Base-by-base conservation (phyloP, 1,140 invertebrate genomes). In the Zaprionus ghesquierei region DNA sequence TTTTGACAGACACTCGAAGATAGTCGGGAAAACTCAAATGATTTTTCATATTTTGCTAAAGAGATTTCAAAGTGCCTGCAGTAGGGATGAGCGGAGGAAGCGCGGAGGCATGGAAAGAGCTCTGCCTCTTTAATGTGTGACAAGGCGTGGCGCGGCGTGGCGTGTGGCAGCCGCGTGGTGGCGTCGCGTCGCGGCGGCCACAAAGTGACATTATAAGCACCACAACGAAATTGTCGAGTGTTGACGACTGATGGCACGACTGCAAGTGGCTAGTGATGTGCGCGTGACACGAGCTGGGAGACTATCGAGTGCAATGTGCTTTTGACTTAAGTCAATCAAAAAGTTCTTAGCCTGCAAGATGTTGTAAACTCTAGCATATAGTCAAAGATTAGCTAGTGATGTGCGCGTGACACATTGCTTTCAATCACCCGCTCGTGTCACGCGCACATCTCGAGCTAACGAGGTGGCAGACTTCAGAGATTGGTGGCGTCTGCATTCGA, bases 1-100 rank as follows among this genome's bases (percentile, higher is more conserved):
- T 84, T 87, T 84, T 87, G 84, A 87, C 84, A 87, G 84, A 49
- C 79, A 87, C 79, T 89, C 70, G 69, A 76, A 76, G 72, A 81
- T 64, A 77, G 38, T 25, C 35, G 56, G 62, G 25, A 31, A 58
- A 58, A 72, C 50, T 59, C 22, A 53, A 72, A 80, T 80, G 81
- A 85, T 80, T 79, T 81, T 77, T 84, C 84, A 87, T 84, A 87
- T 79, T 87, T 85, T 44, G 54, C 44, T 60, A 31, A 64, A 63
- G 58, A 70, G 51, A 79, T 73, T 79, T 73, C 49, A 81, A 81
- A 70, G 69, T 54, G 20, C 20, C 10, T 53, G 25, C 25, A 5
- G 15, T 15, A 10, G n/a, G 18, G 12, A 25, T n/a, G n/a, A n/a
- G n/a, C n/a, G n/a, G 10, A n/a, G 13, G 6, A 0, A 18, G 8